A percentile compares a stretch with the other conserved stretches of the same genome.
Evolutionary conservation across 2,888 invertebrate genomes (phyloP).

Genomic region (Trileptium ribeirensis): DNA sequence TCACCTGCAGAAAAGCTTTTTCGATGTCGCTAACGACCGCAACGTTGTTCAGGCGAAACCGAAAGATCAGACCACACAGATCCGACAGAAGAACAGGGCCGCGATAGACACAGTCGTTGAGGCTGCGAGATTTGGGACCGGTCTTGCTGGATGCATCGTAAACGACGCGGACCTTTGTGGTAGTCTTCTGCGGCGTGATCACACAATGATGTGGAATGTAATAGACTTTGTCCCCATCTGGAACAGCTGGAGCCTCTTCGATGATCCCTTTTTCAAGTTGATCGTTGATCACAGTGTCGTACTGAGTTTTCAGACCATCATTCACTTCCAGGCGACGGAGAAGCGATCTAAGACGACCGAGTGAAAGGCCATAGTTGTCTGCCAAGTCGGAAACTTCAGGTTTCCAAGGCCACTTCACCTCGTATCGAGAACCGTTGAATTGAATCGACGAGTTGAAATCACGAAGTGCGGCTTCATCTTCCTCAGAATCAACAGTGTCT

Average conservation of each 20-base stretch:
- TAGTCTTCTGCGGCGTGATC: conserved; percentile 23
- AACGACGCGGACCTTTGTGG: conserved; percentile 39
- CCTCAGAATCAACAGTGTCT: background rate
- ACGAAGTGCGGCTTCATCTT: background rate
- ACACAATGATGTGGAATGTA: conserved; percentile 34
- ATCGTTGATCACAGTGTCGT: background rate
- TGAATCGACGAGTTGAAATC: background rate
- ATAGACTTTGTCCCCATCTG: conserved; percentile 9
- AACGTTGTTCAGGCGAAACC: conserved; percentile 14
- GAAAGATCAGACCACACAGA: background rate
- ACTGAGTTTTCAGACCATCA: background rate
- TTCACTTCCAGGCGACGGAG: background rate
- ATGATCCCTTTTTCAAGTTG: conserved; percentile 21
- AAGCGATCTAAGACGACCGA: conserved; percentile 15
- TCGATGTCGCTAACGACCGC: conserved; percentile 32
- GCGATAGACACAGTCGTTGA: background rate
- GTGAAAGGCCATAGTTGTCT: background rate
- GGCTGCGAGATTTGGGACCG: background rate
- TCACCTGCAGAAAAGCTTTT: conserved; percentile 39
- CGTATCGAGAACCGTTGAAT: conserved; percentile 7
- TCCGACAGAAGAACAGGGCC: conserved; percentile 4
- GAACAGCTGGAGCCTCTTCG: conserved; percentile 12
- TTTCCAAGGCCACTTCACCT: conserved; percentile 18
- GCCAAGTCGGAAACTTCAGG: background rate
- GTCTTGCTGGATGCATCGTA: conserved; percentile 28